Evolutionary conservation across 2,797 vertebrate genomes (phyloP).

Genomic region (Synaphobranchus kaupii): DNA sequence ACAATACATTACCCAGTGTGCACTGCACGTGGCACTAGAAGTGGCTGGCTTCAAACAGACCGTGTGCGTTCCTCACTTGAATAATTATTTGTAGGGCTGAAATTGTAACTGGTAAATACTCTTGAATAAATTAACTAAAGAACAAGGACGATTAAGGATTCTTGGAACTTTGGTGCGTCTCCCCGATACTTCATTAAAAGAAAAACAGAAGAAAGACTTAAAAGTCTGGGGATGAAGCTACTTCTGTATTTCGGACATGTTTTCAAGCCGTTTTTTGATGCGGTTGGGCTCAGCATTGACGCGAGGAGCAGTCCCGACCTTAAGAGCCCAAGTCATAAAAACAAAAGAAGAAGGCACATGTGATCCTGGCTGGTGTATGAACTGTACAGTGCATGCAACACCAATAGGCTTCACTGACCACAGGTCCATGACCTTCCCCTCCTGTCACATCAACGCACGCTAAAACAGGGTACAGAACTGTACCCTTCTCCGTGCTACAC

Average conservation of each 20-base stretch:
- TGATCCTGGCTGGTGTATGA: constrained; percentile 52
- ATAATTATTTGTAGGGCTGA: background rate
- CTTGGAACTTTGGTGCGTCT: constrained; percentile 2
- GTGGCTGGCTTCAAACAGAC: background rate
- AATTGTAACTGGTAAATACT: background rate
- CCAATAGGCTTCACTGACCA: background rate
- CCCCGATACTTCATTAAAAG: background rate
- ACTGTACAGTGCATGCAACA: constrained; percentile 61
- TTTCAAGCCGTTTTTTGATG: background rate
- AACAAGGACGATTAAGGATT: background rate
- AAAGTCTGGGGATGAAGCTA: background rate
- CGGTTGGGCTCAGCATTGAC: background rate
- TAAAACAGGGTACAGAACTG: background rate
- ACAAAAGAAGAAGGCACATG: constrained; percentile 66
- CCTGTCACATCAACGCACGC: constrained; percentile 10
- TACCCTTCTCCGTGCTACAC: background rate
- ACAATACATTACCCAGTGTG: background rate
- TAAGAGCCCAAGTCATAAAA: background rate
- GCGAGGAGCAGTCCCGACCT: background rate
- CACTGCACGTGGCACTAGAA: background rate
- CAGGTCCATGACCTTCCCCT: constrained; percentile 31
- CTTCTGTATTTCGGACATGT: background rate
- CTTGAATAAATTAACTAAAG: background rate
- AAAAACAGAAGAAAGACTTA: background rate
- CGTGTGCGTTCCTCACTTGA: background rate